These are phyloP conservation scores for Monochamus saltuarius DNA, from an alignment of 1,140 invertebrate species.

Conservation along the genomic window DNA sequence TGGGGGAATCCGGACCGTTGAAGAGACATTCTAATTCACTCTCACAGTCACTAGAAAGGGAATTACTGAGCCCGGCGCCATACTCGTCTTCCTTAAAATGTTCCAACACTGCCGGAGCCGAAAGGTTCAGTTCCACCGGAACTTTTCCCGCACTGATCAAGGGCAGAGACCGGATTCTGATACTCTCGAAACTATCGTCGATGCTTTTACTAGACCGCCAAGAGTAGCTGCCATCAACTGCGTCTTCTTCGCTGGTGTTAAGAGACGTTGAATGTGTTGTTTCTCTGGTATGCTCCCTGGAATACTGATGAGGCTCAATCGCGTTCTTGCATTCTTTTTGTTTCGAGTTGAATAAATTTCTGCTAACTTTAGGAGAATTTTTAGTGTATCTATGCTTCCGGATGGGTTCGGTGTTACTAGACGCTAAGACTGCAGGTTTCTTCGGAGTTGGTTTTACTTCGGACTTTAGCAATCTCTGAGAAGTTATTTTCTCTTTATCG, in stretches of 20 bases:
- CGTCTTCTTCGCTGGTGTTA: slow-evolving; percentile 28
- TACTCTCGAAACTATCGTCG: neutral
- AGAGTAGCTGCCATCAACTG: slow-evolving; percentile 26
- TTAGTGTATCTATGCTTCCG: slow-evolving; percentile 30
- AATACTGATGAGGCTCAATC: slow-evolving; percentile 43
- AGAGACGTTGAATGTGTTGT: slow-evolving; percentile 2
- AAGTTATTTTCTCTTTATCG: slow-evolving; percentile 25
- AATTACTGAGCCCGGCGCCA: slow-evolving; percentile 29
- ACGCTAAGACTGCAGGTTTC: neutral
- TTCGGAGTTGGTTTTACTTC: slow-evolving; percentile 24
- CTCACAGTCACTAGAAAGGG: slow-evolving; percentile 37
- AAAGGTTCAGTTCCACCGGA: slow-evolving; percentile 18
- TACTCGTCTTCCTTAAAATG: slow-evolving; percentile 25
- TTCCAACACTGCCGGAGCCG: slow-evolving; percentile 36
- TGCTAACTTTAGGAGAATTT: slow-evolving; percentile 45
- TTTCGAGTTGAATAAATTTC: slow-evolving; percentile 45
- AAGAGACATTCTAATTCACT: slow-evolving; percentile 47
- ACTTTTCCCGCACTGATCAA: neutral
- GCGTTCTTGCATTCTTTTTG: slow-evolving; percentile 33
- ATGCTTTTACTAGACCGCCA: slow-evolving; percentile 17
- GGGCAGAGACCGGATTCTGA: neutral
- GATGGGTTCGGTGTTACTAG: slow-evolving; percentile 7
- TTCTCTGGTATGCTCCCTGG: slow-evolving; percentile 33
- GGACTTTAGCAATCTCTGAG: slow-evolving; percentile 16
- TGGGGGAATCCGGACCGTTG: slow-evolving; percentile 38